These are phyloP conservation scores for Piliocolobus tephrosceles DNA, from an alignment of 2,113 vertebrate species.

Conservation along the genomic window DNA sequence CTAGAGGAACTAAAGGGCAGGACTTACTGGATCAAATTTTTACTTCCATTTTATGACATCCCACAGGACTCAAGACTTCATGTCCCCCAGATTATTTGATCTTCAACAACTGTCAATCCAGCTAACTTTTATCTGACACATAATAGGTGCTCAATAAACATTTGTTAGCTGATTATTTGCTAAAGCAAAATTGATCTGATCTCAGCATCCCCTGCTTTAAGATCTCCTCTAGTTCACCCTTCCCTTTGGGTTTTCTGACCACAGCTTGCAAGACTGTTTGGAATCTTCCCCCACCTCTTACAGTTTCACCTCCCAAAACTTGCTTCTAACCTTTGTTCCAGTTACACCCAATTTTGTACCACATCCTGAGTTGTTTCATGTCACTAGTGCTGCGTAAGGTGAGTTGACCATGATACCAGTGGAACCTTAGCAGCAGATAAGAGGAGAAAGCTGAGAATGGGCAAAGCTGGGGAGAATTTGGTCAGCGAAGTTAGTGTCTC, in stretches of 20 bases:
- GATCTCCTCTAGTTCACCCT: neutral
- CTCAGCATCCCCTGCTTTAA: neutral
- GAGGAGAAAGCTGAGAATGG: neutral
- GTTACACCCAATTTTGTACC: accelerated
- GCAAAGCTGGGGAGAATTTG: neutral
- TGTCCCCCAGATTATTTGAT: neutral
- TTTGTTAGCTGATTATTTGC: neutral
- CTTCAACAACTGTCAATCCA: neutral
- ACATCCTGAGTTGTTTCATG: accelerated
- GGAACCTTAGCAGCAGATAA: too few species aligned
- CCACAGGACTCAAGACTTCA: neutral
- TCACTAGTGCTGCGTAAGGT: neutral
- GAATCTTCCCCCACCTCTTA: neutral
- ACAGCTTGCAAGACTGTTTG: neutral
- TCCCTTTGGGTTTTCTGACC: neutral
- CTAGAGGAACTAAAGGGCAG: neutral
- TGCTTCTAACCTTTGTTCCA: neutral
- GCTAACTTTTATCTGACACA: neutral
- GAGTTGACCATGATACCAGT: neutral
- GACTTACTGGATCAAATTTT: neutral
- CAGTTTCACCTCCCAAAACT: neutral
- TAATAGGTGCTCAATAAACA: neutral
- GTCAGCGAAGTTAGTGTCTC: neutral
- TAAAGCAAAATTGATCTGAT: neutral
- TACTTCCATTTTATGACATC: neutral